These are phyloP conservation scores for Bombycilla garrulus DNA, from an alignment of 2,113 vertebrate species.

Conservation along the genomic window DNA sequence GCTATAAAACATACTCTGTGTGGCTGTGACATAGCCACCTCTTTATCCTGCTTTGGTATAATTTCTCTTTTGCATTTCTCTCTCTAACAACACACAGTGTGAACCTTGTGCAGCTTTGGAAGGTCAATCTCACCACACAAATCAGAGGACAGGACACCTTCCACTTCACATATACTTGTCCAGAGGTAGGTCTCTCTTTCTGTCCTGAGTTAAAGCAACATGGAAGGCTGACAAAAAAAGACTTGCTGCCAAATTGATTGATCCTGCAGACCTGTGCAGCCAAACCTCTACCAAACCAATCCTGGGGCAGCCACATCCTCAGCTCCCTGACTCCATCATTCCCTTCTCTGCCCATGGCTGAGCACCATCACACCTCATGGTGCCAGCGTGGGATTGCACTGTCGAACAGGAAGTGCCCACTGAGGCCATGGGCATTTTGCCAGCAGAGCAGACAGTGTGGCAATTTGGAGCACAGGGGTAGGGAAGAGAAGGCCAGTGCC, in stretches of 20 bases:
- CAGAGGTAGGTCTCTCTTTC: background rate
- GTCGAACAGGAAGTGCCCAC: background rate
- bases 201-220: background rate
- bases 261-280: background rate
- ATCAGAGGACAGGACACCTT: background rate
- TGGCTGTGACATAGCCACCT: background rate
- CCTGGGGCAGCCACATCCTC: background rate
- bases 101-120: background rate
- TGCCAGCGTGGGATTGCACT: rapidly evolving
- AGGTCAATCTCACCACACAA: background rate
- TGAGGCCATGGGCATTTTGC: rapidly evolving
- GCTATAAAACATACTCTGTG: background rate
- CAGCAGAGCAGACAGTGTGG: background rate
- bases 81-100: background rate
- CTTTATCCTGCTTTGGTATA: background rate
- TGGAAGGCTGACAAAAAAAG: background rate
- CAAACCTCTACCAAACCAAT: background rate
- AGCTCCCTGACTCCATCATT: background rate
- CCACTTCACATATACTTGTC: background rate
- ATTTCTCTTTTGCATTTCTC: background rate
- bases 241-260: background rate
- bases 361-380: background rate
- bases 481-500: background rate
- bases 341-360: background rate
- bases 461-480: background rate